Conservation (phyloP, 92 coral and sea anemone species). For the Zoanthus solanderi region DNA sequence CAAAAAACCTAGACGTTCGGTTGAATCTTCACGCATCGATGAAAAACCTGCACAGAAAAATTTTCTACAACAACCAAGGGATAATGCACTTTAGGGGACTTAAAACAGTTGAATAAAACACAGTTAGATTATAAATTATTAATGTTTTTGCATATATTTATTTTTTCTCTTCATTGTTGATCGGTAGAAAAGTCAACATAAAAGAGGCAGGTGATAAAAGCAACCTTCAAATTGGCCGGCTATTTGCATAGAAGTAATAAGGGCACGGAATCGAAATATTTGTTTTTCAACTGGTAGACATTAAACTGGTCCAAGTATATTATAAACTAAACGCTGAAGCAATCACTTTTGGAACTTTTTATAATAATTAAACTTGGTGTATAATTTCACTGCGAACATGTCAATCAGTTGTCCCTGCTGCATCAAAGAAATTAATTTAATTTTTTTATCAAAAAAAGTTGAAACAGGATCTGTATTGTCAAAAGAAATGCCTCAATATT, state of each 20-base stretch:
- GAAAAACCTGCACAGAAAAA: no score
- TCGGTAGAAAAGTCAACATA: not conserved
- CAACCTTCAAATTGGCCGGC: not conserved
- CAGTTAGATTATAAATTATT: no score
- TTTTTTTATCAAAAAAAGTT: not conserved
- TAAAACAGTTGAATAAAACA: no score
- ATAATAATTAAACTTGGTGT: not conserved
- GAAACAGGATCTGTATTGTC: conserved; percentile 31
- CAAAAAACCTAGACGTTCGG: no score
- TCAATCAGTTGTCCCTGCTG: conserved; percentile 22
- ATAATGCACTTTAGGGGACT: no score
- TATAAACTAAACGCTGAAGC: not conserved
- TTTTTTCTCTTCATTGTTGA: conserved; percentile 8
- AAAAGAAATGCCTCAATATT: not conserved
- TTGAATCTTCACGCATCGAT: no score
- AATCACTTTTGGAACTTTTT: not conserved
- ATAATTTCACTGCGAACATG: conserved; percentile 4
- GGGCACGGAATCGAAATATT: not conserved
- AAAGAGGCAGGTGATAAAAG: conserved; percentile 16
- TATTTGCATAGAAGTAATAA: conserved; percentile 17
- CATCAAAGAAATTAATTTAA: conserved; percentile 1
- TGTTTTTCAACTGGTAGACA: conserved; percentile 20
- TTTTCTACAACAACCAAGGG: no score
- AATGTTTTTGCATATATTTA: conserved; percentile 15
- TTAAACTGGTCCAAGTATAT: not conserved